Evolutionary conservation across 2,888 invertebrate genomes (phyloP), one percentile per base, ranked within the genome.

Genomic region (Pseudeuparius sepicola): DNA sequence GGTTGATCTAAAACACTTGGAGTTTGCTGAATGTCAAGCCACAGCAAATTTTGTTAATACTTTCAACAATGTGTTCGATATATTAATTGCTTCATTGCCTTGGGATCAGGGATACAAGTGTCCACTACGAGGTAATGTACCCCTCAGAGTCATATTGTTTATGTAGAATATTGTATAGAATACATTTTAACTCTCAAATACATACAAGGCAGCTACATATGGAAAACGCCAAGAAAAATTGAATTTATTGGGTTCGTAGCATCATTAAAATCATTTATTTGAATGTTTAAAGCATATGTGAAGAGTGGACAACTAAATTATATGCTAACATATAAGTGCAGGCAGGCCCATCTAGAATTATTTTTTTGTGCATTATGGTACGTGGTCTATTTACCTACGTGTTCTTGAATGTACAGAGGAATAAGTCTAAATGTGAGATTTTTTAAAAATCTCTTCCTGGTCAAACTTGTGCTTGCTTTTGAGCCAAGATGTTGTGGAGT

Each of bases 291-390:
- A 4, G 24, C 30, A n/a, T 37, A 18, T 34, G 37, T 38, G 13
- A 17, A 31, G 18, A 20, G 17, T 7, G 24, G 24, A 26, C 14
- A 14, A 24, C 24, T 38, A 12, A 27, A 17, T 6, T 34, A 34
- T 25, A 4, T 37, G n/a, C 15, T 30, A 10, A 40, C 37, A 10
- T 40, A 24, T 20, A 34, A 38, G 23, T 30, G 4, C 10, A 34
- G 26, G 15, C 31, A 37, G 15, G 40, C 37, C 18, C 37, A 39
- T 24, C 16, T 41, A 7, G 35, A 41, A 17, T 23, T 12, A 17
- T 39, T 32, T 24, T 39, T 39, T 36, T 39, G 34, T 26, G 27
- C 29, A 5, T 14, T 29, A 7, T 23, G 37, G 34, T 37, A 28
- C 10, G 14, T 28, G n/a, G n/a, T n/a, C n/a, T n/a, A n/a, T n/a